Evolutionary conservation across 2,113 vertebrate species (phyloP).

Genomic region (Platycercus adscitus): DNA sequence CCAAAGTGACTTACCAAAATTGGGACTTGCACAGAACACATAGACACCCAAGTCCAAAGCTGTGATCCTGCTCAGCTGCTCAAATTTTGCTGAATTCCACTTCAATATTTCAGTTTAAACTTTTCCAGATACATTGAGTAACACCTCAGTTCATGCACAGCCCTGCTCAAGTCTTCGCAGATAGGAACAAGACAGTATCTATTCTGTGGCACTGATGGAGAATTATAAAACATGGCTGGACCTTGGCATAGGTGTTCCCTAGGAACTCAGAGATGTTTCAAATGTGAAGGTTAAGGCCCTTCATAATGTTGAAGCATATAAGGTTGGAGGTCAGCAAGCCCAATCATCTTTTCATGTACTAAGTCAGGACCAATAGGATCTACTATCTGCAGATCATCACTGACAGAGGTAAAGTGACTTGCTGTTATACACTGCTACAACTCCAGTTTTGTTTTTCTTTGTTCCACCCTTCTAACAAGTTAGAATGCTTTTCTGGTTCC

Average conservation of each 20-base stretch:
- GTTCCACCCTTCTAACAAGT: background rate
- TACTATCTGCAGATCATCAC: background rate
- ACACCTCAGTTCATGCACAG: conserved; percentile 9
- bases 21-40: conserved; percentile 40
- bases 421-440: background rate
- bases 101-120: conserved; percentile 54
- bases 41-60: conserved; percentile 34
- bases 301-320: background rate
- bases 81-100: conserved; percentile 41
- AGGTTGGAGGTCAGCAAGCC: background rate
- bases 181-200: background rate
- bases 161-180: background rate
- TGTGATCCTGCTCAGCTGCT: conserved; percentile 53
- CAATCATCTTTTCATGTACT: background rate
- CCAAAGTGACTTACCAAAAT: conserved; percentile 45
- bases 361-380: background rate
- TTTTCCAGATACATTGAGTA: conserved; percentile 43
- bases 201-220: background rate
- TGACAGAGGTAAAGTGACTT: background rate
- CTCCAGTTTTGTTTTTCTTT: background rate
- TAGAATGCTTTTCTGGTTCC: background rate
- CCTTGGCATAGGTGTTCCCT: background rate
- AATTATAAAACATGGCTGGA: background rate
- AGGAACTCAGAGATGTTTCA: background rate
- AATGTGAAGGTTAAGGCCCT: background rate